Evolutionary conservation across 1,140 invertebrate species (phyloP).

Genomic region (Colletes latitarsis): DNA sequence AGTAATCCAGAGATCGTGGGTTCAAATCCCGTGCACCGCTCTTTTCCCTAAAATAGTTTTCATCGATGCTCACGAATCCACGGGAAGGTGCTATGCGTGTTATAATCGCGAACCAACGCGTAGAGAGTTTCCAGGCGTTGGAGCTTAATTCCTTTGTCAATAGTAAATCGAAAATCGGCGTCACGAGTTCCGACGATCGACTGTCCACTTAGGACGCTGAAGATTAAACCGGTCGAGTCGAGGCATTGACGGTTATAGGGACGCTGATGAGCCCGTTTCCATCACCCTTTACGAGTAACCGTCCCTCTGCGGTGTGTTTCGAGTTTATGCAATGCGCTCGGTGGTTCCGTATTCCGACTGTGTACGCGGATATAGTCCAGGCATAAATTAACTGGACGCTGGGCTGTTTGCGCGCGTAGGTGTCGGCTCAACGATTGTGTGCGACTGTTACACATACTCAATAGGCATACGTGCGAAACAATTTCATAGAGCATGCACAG

Average conservation of each 20-base stretch:
- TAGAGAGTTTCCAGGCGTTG: too few relatives aligned
- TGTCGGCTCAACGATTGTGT: background rate
- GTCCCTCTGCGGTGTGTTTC: constrained; percentile 63
- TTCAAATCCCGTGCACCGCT: too few relatives aligned
- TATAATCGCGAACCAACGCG: too few relatives aligned
- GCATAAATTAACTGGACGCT: constrained; percentile 69
- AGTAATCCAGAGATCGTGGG: too few relatives aligned
- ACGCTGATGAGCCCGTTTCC: constrained; percentile 67
- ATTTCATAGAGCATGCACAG: constrained; percentile 24
- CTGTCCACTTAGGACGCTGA: background rate
- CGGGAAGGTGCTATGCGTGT: too few relatives aligned
- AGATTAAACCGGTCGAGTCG: constrained; percentile 56
- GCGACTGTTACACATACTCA: constrained; percentile 6
- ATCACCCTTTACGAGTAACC: constrained; percentile 60
- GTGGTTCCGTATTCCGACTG: constrained; percentile 61
- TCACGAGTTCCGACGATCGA: background rate
- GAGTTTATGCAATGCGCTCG: constrained; percentile 71
- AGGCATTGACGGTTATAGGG: constrained; percentile 63
- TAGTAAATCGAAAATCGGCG: background rate
- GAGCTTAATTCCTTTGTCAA: background rate
- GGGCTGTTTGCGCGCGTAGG: constrained; percentile 22
- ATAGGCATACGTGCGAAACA: constrained; percentile 25
- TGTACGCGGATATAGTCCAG: constrained; percentile 57
- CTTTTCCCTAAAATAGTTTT: too few relatives aligned
- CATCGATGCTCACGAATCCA: too few relatives aligned